Evolutionary conservation across 1,140 invertebrate species (phyloP).

Genomic region (Episyrphus balteatus): DNA sequence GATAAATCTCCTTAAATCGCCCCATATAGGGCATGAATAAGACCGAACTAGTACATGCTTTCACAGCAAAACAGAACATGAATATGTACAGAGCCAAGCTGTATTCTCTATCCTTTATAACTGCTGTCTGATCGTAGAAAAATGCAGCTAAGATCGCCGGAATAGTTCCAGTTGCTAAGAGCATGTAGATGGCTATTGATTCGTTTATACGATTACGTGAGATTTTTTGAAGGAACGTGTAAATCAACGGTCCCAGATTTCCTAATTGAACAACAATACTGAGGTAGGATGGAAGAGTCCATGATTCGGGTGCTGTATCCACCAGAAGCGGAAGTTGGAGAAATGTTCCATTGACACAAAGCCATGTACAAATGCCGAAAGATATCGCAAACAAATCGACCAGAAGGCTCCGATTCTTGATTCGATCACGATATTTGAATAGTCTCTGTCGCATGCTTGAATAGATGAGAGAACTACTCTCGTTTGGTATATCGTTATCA

Average conservation of each 20-base stretch:
- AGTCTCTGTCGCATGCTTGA: conserved; percentile 10
- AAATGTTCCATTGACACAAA: conserved; percentile 81
- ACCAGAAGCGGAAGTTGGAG: conserved; percentile 81
- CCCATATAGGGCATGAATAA: conserved; percentile 85
- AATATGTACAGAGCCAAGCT: conserved; percentile 64
- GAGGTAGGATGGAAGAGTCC: conserved; percentile 78
- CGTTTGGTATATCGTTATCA: conserved; percentile 5
- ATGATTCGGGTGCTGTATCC: conserved; percentile 70
- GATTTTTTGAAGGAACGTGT: conserved; percentile 43
- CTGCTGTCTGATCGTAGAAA: conserved; percentile 55
- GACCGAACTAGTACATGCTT: conserved; percentile 88
- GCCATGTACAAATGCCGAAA: conserved; percentile 83
- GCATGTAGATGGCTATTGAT: conserved; percentile 50
- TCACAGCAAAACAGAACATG: conserved; percentile 69
- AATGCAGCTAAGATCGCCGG: conserved; percentile 60
- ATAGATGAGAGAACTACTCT: conserved; percentile 18
- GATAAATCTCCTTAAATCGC: conserved; percentile 62
- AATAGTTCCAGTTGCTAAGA: conserved; percentile 52
- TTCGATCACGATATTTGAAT: conserved; percentile 5
- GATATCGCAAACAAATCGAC: conserved; percentile 61
- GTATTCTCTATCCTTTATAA: conserved; percentile 46
- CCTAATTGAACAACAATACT: conserved; percentile 73
- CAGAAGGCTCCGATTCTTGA: conserved; percentile 38
- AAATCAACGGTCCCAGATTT: conserved; percentile 71
- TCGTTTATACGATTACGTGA: conserved; percentile 43